Conservation (phyloP, 2,113 vertebrate genomes). For the Ammodytes dubius region DNA sequence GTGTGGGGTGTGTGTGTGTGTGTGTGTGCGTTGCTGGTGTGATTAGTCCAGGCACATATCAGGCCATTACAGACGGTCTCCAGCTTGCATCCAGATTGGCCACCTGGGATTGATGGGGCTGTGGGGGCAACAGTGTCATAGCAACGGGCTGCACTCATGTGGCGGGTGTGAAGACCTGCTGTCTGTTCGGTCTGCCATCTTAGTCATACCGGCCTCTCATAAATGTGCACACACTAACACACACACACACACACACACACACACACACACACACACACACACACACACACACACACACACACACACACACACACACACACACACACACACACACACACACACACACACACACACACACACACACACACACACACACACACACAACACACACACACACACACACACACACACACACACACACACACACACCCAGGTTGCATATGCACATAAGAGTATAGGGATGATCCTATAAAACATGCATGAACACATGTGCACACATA, state of each 20-base stretch:
- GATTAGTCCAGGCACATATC: slow-evolving; percentile 44
- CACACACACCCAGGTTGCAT: slow-evolving; percentile 9
- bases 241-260: slow-evolving; percentile 16
- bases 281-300: slow-evolving; percentile 20
- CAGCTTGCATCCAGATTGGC: slow-evolving; percentile 81
- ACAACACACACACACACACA: slow-evolving; percentile 26
- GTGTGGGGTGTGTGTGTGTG: slow-evolving; percentile 32
- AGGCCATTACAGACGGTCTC: slow-evolving; percentile 74
- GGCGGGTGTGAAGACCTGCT: slow-evolving; percentile 79
- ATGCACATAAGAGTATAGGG: no score
- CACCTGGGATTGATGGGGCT: slow-evolving; percentile 72
- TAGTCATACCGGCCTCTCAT: slow-evolving; percentile 50
- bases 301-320: not conserved
- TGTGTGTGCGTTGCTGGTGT: slow-evolving; percentile 31
- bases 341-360: slow-evolving; percentile 8
- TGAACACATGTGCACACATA: slow-evolving; percentile 3
- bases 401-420: slow-evolving; percentile 28
- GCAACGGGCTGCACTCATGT: slow-evolving; percentile 73
- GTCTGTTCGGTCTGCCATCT: slow-evolving; percentile 75
- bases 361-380: not conserved
- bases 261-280: not conserved
- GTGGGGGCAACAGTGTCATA: slow-evolving; percentile 78
- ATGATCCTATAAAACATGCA: no score
- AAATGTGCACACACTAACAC: not conserved
- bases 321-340: slow-evolving; percentile 5